Evolutionary conservation across 1,140 invertebrate species (phyloP).

Genomic region (Augochlora pura): DNA sequence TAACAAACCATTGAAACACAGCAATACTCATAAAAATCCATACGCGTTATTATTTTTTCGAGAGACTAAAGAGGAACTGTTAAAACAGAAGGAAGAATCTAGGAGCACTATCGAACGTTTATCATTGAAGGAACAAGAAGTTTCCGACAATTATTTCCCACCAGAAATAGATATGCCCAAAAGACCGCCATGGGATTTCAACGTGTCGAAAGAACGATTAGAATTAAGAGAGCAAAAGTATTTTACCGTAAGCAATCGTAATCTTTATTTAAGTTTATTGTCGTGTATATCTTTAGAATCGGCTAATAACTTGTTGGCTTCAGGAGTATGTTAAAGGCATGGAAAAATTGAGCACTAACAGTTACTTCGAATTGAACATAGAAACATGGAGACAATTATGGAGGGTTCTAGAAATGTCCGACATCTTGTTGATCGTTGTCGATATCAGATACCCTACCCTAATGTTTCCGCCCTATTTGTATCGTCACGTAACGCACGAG

Average conservation of each 20-base stretch:
- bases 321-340: constrained; percentile 84
- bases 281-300: background rate
- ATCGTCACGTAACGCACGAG: constrained; percentile 87
- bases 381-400: constrained; percentile 97
- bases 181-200: constrained; percentile 90
- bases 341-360: constrained; percentile 80
- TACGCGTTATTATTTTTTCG: constrained; percentile 89
- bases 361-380: constrained; percentile 93
- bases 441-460: constrained; percentile 91
- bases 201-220: constrained; percentile 85
- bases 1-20: constrained; percentile 77
- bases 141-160: constrained; percentile 88
- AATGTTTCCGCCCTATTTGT: constrained; percentile 95
- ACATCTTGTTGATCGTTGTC: constrained; percentile 91
- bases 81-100: constrained; percentile 84
- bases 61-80: constrained; percentile 86
- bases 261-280: background rate
- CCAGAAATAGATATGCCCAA: constrained; percentile 89
- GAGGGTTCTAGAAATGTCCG: constrained; percentile 95
- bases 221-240: constrained; percentile 89
- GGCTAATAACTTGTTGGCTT: constrained; percentile 55
- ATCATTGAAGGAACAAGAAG: constrained; percentile 84
- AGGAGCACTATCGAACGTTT: constrained; percentile 81
- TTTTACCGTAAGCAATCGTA: constrained; percentile 83
- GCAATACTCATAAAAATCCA: constrained; percentile 79